phyloP scores from a whole-genome alignment of 2,113 vertebrate species.

The western clawed frog (Xenopus tropicalis) region DNA sequence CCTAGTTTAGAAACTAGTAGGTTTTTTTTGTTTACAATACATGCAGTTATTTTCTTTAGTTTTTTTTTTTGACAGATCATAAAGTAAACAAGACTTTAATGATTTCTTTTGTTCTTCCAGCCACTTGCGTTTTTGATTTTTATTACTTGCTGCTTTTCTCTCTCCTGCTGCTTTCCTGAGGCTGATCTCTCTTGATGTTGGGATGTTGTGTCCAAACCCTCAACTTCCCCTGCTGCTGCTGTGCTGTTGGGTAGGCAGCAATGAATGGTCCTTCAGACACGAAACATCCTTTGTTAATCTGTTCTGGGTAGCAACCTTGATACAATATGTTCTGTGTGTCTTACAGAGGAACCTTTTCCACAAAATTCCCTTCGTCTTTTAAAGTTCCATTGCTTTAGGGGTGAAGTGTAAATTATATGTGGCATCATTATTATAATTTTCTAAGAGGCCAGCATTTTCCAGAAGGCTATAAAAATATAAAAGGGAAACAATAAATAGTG shows the following conservation, averaged over 20 bases:
- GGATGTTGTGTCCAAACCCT: not conserved
- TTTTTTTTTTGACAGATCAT: not conserved
- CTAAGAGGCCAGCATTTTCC: not conserved
- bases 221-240: conserved; percentile 1
- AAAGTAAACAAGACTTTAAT: not conserved
- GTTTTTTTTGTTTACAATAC: too few species aligned
- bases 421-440: not conserved
- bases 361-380: not conserved
- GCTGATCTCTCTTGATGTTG: conserved; percentile 2
- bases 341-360: not conserved
- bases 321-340: not conserved
- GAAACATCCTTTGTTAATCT: not conserved
- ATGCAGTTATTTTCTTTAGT: too few species aligned
- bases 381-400: not conserved
- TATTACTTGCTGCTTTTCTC: not conserved
- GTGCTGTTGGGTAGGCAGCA: not conserved
- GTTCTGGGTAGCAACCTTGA: not conserved
- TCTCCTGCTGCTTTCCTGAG: not conserved
- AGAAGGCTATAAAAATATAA: not conserved
- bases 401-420: not conserved
- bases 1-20: too few species aligned
- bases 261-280: not conserved
- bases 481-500: not conserved
- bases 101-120: not conserved
- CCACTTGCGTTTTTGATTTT: not conserved